Percentiles rank a stretch among this genome's conserved stretches.
phyloP scores from a whole-genome alignment of 2,797 vertebrate species.

The Myotis findleyi region DNA sequence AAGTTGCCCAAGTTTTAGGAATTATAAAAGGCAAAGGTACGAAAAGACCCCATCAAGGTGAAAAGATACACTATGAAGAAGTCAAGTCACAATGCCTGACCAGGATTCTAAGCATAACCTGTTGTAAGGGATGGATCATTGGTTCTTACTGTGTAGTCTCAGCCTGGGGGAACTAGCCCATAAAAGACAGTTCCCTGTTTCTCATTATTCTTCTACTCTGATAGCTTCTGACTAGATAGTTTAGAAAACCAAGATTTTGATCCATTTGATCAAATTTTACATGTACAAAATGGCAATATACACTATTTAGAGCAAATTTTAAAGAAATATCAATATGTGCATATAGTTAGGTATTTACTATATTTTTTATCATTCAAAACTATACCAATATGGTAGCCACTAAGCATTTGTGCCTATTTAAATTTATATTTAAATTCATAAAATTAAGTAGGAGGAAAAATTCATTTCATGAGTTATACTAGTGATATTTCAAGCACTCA shows the following conservation, averaged over 20 bases:
- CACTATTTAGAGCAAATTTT: not conserved
- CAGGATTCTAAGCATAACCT: not conserved
- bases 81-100: not conserved
- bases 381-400: not conserved
- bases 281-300: not conserved
- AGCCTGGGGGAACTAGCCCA: not conserved
- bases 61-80: not conserved
- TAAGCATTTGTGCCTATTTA: not conserved
- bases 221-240: not conserved
- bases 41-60: not conserved
- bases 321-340: not conserved
- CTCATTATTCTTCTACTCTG: not conserved
- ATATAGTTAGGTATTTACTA: not conserved
- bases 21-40: not conserved
- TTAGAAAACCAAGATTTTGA: not conserved
- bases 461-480: not conserved
- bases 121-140: not conserved
- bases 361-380: not conserved
- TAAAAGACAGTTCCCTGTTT: not conserved
- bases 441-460: slow-evolving; percentile 12
- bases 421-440: slow-evolving; percentile 1
- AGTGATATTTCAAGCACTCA: not conserved
- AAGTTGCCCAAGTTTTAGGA: not conserved
- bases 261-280: not conserved
- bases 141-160: not conserved